Conservation (phyloP, 2,888 invertebrate species). For the Leuctra nigra region DNA sequence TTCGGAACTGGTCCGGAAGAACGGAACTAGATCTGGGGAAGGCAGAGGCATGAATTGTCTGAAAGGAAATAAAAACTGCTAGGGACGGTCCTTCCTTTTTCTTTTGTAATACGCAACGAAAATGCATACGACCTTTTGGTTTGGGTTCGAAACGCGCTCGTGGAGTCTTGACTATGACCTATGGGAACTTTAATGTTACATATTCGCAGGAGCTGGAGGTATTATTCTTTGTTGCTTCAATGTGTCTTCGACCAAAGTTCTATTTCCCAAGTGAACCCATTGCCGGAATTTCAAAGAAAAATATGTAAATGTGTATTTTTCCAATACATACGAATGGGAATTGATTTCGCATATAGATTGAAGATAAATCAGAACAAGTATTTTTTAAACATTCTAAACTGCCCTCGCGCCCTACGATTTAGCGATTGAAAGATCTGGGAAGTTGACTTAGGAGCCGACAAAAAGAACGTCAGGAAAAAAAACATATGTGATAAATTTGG, state of each 20-base stretch:
- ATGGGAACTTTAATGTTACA: constrained; percentile 12
- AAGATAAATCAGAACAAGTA: not conserved
- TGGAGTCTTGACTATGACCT: not conserved
- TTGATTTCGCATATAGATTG: not conserved
- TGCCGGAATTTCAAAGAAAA: not conserved
- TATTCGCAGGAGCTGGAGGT: constrained; percentile 15
- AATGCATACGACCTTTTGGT: constrained; percentile 10
- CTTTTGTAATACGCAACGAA: constrained; percentile 10
- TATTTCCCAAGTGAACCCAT: constrained; percentile 6
- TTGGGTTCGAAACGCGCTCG: constrained; percentile 9
- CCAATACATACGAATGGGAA: not conserved
- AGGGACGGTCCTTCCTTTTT: constrained; percentile 15
- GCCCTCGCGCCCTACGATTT: too few species aligned
- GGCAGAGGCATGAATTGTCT: constrained; percentile 12
- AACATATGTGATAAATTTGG: too few species aligned
- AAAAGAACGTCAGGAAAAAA: too few species aligned
- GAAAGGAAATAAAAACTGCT: constrained; percentile 17
- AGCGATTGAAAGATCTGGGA: constrained; percentile 7
- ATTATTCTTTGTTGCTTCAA: too few species aligned
- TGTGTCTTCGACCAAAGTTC: not conserved
- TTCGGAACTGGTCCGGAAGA: constrained; percentile 26
- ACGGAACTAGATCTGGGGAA: constrained; percentile 21
- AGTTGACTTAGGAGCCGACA: too few species aligned
- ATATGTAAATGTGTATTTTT: constrained; percentile 5
- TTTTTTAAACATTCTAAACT: too few species aligned